Base-by-base conservation (phyloP, 2,888 invertebrate species). In the Suillia variegata region DNA sequence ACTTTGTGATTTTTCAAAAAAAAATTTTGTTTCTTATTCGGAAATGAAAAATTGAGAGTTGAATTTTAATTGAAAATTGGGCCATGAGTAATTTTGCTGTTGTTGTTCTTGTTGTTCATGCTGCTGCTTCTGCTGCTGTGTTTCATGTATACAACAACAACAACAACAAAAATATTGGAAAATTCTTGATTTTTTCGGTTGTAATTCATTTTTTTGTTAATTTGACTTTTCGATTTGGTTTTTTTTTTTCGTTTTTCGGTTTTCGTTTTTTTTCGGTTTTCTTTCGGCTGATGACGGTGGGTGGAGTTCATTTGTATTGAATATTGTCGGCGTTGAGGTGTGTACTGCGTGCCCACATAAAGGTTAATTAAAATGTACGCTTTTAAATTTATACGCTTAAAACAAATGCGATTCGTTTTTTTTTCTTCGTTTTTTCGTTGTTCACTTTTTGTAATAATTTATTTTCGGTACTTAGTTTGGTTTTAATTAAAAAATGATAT, bases 41-140 rank as follows among this genome's bases (percentile, higher is more conserved):
- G 61, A 67, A 67, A 68, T 70, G 67, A 70, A 68, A 67, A 68
- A 70, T 70, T 64, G 64, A 63, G 67, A 64, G 67, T 66, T 68
- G 65, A 65, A 66, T 70, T 70, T 70, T 68, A 70, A 70, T 68
- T 70, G 68, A 70, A 70, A 68, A 68, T 68, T 70, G 68, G 68
- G 64, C 66, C 66, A 68, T 65, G 65, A 67, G 64, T 69, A 68
- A 69, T 67, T 68, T 68, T 8, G 18, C 15, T 13, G 15, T 3
- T 13, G n/a, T 62, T 63, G 53, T 66, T 58, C 56, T 33, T n/a
- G n/a, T 51, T 53, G 15, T 31, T 18, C 24, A 4, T 12, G 15
- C 34, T 13, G 22, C 22, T 53, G 6, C 34, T 53, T 17, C 22
- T 52, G 17, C 31, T 52, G 12, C n/a, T n/a, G 15, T 12, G 12